Evolutionary conservation across 2,888 invertebrate species (phyloP), one percentile per base, ranked within the genome.

Genomic region (Steinernema carpocapsae): DNA sequence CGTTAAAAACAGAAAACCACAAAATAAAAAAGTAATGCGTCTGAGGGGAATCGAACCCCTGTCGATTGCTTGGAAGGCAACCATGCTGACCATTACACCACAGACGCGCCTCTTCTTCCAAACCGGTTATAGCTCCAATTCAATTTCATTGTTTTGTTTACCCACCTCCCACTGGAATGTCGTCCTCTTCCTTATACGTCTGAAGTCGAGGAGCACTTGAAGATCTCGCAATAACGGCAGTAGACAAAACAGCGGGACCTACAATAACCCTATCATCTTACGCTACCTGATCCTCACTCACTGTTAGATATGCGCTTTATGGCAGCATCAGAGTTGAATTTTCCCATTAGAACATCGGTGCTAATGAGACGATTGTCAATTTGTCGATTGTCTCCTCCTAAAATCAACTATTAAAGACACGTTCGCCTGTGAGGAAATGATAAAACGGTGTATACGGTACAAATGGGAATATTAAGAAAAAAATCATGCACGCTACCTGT

Each of bases 271-370:
- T 3, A 37, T 37, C 10, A 37, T 37, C 37, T 6, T 10, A 77
- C 79, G 32, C 75, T 77, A 64, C 29, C 29, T 26, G 26, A 43
- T 32, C 32, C 64, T 32, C 29, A 32, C 76, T 73, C 42, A 84
- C 83, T 83, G 74, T 79, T 83, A 45, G 76, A 72, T 71, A 77
- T 78, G 46, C 79, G 73, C 72, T 80, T 80, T 19, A 78, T 77
- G 45, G 75, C 73, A 22, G 70, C 76, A 43, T 81, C 79, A 43
- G 77, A 76, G 6, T 73, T 74, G 70, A 83, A 81, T 64, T 82
- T 83, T 82, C 95, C 96, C 86, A 94, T 94, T 89, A 96, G 95
- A 87, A 96, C 95, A 77, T 95, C 95, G 77, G 95, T 96, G 89
- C 94, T 94, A 91, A 96, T 95, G 83, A 96, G 92, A 78, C 94